Base-by-base conservation (phyloP, 1,140 invertebrate genomes). In the Cydia fagiglandana region DNA sequence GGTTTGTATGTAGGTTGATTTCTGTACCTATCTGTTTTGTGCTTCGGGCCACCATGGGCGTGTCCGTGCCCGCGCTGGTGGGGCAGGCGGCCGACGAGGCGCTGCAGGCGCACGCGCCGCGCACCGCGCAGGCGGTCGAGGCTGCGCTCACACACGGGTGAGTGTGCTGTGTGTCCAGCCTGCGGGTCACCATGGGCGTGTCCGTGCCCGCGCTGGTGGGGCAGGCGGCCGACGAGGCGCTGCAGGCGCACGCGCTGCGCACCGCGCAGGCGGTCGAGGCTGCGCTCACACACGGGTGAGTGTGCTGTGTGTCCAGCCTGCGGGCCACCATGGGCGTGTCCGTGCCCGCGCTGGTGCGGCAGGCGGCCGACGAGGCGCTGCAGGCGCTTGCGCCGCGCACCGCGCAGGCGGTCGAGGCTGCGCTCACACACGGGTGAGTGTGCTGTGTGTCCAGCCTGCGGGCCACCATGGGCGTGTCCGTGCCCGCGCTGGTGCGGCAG, bases 61-160 rank as follows among this genome's bases (percentile, higher is more conserved):
- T 17, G 13, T 66, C 84, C 17, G 84, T 88, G 76, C 73, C 88
- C 68, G 81, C 85, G 5, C 20, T 77, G 24, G 73, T 87, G 76
- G 84, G 86, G 41, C 64, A 73, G 38, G 84, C 83, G 20, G 76
- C 79, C n/a, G 87, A 88, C 53, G 82, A 82, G 9, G 85, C 83
- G 34, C 79, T 89, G 38, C 77, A 79, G 38, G 81, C 80, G 61
- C 89, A 89, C 82, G 75, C 84, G 38, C 78, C 82, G 74, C 77
- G 85, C 30, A 87, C 86, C 76, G 79, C 81, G 17, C 77, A 77
- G 50, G 86, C 88, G 66, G 74, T 91, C 7, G 85, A 88, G 73
- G 80, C 76, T 56, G 89, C 89, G 15, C 74, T 91, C 20, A 24
- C 81, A 17, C 81, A 80, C 77, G 87, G 87, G 87, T 90, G 10